Conservation (phyloP, 2,113 vertebrate genomes). For the Brachyhypopomus occidentalis region DNA sequence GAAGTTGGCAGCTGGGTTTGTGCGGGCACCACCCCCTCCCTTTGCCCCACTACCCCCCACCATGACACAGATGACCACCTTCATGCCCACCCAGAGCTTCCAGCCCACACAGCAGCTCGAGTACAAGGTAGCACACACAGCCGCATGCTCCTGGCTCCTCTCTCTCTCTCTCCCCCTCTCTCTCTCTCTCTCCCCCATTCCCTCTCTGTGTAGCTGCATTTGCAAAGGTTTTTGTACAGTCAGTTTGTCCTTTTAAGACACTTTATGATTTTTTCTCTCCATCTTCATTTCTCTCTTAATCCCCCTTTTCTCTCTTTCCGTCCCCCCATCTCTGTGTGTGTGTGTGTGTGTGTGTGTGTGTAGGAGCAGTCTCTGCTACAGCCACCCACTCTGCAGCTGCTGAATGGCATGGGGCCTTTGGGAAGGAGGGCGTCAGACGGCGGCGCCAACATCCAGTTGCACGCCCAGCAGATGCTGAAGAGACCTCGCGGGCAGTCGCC, state of each 20-base stretch:
- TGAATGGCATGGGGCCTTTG: slow-evolving; percentile 97
- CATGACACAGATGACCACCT: slow-evolving; percentile 84
- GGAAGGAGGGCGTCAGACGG: slow-evolving; percentile 95
- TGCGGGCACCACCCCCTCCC: slow-evolving; percentile 80
- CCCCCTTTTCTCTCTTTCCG: background rate
- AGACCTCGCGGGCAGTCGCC: slow-evolving; percentile 94
- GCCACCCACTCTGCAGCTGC: slow-evolving; percentile 92
- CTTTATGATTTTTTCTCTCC: no score
- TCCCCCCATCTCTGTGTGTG: background rate
- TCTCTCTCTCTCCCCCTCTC: background rate
- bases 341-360: background rate
- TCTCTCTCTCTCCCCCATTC: no score
- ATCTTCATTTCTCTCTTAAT: no score
- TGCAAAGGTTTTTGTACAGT: no score
- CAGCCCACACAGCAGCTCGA: slow-evolving; percentile 92
- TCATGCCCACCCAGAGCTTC: slow-evolving; percentile 89
- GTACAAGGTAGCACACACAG: slow-evolving; percentile 86
- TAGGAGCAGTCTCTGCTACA: slow-evolving; percentile 97
- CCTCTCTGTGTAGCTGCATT: no score
- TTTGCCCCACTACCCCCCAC: slow-evolving; percentile 86
- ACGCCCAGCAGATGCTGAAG: slow-evolving; percentile 93
- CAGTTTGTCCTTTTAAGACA: no score
- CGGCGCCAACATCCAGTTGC: slow-evolving; percentile 95
- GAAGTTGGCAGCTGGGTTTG: slow-evolving; percentile 89
- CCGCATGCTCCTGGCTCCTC: background rate